Conservation (phyloP, 1,140 invertebrate species). For the Ectropis grisescens region DNA sequence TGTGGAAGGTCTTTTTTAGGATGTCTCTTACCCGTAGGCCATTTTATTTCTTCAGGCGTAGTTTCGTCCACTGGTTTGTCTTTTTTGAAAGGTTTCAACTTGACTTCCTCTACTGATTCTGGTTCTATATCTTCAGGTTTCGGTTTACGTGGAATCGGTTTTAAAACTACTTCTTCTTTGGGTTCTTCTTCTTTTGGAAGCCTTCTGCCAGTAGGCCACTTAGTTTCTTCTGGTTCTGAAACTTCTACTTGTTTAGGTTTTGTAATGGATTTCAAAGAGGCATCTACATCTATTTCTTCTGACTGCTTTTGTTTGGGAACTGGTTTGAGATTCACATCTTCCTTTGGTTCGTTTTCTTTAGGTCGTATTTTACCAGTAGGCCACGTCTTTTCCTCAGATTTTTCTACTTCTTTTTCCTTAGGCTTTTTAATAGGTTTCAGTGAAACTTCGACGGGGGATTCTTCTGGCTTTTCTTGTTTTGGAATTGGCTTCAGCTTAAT, state of each 20-base stretch:
- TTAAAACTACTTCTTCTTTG: slow-evolving; percentile 10
- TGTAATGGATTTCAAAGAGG: neutral
- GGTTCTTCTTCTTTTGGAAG: slow-evolving; percentile 13
- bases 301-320: slow-evolving; percentile 31
- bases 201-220: slow-evolving; percentile 8
- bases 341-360: slow-evolving; percentile 9
- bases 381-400: neutral
- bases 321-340: slow-evolving; percentile 10
- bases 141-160: slow-evolving; percentile 5
- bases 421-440: slow-evolving; percentile 8
- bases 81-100: slow-evolving; percentile 13
- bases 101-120: slow-evolving; percentile 1
- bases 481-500: slow-evolving; percentile 53
- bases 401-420: slow-evolving; percentile 7
- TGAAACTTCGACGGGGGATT: slow-evolving; percentile 11
- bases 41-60: slow-evolving; percentile 44
- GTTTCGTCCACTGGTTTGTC: slow-evolving; percentile 34
- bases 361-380: slow-evolving; percentile 4
- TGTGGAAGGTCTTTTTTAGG: slow-evolving; percentile 45
- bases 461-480: slow-evolving; percentile 34
- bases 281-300: neutral
- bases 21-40: slow-evolving; percentile 43
- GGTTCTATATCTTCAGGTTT: slow-evolving; percentile 13
- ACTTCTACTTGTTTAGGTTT: slow-evolving; percentile 18
- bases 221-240: slow-evolving; percentile 5